Evolutionary conservation across 1,140 invertebrate species (phyloP), one percentile per base, ranked within the genome.

Genomic region (Hyphantria cunea): DNA sequence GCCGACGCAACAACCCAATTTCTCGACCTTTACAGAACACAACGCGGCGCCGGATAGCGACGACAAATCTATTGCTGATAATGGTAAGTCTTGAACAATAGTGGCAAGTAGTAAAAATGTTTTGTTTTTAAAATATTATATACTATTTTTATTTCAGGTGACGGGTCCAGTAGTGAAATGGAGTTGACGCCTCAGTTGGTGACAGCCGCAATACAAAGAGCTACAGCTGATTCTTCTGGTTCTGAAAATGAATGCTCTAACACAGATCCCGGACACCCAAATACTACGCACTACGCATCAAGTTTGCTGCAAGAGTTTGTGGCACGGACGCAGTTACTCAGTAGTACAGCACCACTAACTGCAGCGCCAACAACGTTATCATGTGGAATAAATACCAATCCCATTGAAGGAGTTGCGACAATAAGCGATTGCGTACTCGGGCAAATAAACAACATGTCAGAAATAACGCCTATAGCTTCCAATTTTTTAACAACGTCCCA

Each of bases 141-240:
- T 1, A n/a, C n/a, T 47, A 14, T 60, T 7, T 77, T 72, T 50
- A 84, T 76, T 78, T 15, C 66, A 88, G 86, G 81, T 59, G 92
- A 93, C 72, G 91, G 93, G 50, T 94, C 93, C 2, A 93, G 93
- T 63, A 95, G 94, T 75, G 94, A 95, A 84, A 94, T 94, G 89
- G 94, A 95, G 82, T 80, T 95, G 39, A 93, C 94, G 8, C 93
- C 93, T 53, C 93, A 94, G 68, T 85, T 95, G 37, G 94, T 95
- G 2, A 94, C 93, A 70, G 94, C 94, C 9, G 93, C 94, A 11
- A 95, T 95, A 66, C 93, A 94, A 72, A 84, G 93, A 60, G 93
- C 93, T 4, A 94, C 94, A 47, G 92, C 92, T 33, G 92, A 92
- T 67, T 92, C 91, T 8, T 94, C 94, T 47, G 92, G 94, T 64